These are phyloP conservation scores for Cantharis nigra DNA, from an alignment of 2,888 invertebrate genomes.

Conservation along the genomic window DNA sequence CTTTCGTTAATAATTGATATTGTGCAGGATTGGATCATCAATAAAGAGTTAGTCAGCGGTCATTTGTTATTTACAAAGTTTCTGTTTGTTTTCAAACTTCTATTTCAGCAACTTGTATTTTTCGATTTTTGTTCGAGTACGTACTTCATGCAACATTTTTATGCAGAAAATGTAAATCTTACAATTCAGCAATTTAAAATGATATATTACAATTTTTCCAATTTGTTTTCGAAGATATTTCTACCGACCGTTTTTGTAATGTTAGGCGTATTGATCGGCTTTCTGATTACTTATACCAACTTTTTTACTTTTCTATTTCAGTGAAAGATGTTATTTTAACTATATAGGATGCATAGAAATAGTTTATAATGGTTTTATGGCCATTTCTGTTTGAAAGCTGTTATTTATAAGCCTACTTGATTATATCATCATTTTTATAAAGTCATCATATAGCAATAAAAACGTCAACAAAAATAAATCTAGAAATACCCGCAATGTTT, in stretches of 20 bases:
- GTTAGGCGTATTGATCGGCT: neutral
- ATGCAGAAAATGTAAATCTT: neutral
- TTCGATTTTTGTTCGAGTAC: neutral
- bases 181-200: neutral
- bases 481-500: too few relatives aligned
- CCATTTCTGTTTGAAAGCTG: neutral
- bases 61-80: constrained; percentile 19
- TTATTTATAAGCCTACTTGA: neutral
- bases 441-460: too few relatives aligned
- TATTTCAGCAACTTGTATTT: constrained; percentile 4
- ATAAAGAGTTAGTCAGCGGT: constrained; percentile 3
- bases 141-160: neutral
- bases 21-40: constrained; percentile 13
- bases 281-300: neutral
- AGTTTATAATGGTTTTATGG: neutral
- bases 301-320: neutral
- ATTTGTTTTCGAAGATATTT: neutral
- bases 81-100: constrained; percentile 12
- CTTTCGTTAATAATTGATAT: constrained; percentile 16
- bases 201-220: constrained; percentile 2
- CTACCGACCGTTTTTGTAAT: neutral
- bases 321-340: neutral
- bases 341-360: neutral
- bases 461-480: too few relatives aligned
- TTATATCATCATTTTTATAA: too few relatives aligned